phyloP scores from a whole-genome alignment of 2,113 vertebrate genomes.

The Psittacara wagleri region DNA sequence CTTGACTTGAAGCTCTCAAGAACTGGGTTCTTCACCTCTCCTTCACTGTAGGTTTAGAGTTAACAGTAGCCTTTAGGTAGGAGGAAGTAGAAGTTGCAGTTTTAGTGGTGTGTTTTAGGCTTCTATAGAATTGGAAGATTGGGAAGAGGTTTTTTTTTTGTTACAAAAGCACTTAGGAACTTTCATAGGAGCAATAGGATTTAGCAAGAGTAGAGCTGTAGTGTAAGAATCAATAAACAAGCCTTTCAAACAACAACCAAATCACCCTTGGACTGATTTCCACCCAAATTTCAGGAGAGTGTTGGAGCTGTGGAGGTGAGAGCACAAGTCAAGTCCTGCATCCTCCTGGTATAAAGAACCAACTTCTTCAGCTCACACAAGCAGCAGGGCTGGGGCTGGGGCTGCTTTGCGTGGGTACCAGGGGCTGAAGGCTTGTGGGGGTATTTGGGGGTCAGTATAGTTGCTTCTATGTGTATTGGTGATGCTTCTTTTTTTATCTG shows the following conservation, averaged over 20 bases:
- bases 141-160: not conserved
- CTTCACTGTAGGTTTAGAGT: not conserved
- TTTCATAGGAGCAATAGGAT: not conserved
- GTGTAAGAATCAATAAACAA: not conserved
- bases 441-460: not conserved
- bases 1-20: not conserved
- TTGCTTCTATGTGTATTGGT: not conserved
- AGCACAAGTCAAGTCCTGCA: not conserved
- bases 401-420: not conserved
- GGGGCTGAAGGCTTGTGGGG: not conserved
- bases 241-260: not conserved
- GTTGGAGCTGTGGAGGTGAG: not conserved
- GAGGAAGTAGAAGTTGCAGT: not conserved
- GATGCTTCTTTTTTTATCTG: not conserved
- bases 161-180: slow-evolving; percentile 25
- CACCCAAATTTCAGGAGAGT: not conserved
- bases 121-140: not conserved
- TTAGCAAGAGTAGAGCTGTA: not conserved
- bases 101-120: not conserved
- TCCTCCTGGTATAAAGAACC: not conserved
- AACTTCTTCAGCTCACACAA: not conserved
- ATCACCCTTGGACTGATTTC: not conserved
- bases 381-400: not conserved
- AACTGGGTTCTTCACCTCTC: not conserved
- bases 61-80: not conserved